phyloP scores from a whole-genome alignment of 2,888 invertebrate genomes.

The Diloba caeruleocephala region DNA sequence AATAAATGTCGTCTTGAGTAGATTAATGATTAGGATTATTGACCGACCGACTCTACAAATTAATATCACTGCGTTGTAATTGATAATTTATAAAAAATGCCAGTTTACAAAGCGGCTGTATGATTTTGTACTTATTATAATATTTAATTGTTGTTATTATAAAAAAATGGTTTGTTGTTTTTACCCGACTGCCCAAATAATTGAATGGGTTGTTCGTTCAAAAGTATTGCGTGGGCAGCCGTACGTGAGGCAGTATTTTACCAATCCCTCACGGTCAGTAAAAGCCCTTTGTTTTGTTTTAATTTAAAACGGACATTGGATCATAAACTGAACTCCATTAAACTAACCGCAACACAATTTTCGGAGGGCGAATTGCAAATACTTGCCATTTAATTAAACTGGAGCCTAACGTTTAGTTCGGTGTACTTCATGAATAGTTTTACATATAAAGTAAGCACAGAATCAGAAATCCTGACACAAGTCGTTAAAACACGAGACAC shows the following conservation, averaged over 20 bases:
- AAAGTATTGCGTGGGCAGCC: constrained; percentile 12
- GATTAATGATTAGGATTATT: constrained; percentile 59
- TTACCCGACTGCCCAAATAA: no score
- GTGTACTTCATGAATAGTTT: constrained; percentile 68
- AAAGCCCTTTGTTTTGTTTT: constrained; percentile 31
- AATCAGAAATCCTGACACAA: constrained; percentile 34
- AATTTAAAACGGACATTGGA: constrained; percentile 38
- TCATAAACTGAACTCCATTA: constrained; percentile 33
- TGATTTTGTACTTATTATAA: no score
- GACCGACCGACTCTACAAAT: constrained; percentile 28
- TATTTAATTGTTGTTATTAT: no score
- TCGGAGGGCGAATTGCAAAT: constrained; percentile 51
- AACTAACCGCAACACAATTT: constrained; percentile 57
- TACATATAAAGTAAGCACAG: constrained; percentile 62
- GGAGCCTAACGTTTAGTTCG: constrained; percentile 41
- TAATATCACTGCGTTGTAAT: not conserved
- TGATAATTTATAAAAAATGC: not conserved
- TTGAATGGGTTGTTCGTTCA: constrained; percentile 21
- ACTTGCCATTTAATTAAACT: constrained; percentile 63
- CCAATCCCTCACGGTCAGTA: constrained; percentile 35
- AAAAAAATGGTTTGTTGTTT: no score
- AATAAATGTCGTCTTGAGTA: constrained; percentile 44
- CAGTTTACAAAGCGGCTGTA: no score
- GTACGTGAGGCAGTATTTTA: constrained; percentile 32
- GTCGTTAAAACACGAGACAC: constrained; percentile 11